A percentile compares a stretch with the other conserved stretches of the same genome.
These are phyloP conservation scores for Butorides virescens DNA, from an alignment of 2,113 vertebrate species.

Conservation along the genomic window DNA sequence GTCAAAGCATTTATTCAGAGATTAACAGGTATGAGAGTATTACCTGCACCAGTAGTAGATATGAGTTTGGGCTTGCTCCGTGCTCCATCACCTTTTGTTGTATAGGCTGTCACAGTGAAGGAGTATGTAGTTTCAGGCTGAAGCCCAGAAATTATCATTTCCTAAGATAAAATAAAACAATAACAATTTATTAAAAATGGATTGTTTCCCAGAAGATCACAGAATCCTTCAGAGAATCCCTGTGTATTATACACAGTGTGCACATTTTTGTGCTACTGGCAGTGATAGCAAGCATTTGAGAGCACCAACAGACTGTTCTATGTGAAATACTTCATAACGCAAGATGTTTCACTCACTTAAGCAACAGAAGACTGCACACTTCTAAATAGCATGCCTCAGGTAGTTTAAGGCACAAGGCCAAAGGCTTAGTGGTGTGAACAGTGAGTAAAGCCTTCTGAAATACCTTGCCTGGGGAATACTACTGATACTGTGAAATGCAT, in stretches of 20 bases:
- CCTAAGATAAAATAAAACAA: constrained; percentile 76
- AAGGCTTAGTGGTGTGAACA: neutral
- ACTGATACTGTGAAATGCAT: neutral
- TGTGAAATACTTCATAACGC: neutral
- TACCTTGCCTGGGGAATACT: neutral
- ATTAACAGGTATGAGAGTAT: neutral
- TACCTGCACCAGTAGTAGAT: constrained; percentile 97
- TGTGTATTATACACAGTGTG: neutral
- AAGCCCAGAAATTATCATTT: constrained; percentile 94
- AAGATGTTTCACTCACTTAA: neutral
- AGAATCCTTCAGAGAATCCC: neutral
- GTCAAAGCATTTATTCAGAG: neutral
- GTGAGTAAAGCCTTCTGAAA: neutral
- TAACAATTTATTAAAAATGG: neutral
- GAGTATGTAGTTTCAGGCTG: constrained; percentile 96
- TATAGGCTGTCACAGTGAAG: constrained; percentile 95
- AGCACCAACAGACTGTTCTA: neutral
- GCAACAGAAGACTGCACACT: neutral
- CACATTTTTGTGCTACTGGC: neutral
- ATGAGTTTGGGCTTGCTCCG: constrained; percentile 95
- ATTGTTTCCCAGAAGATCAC: neutral
- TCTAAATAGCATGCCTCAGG: neutral
- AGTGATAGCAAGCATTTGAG: constrained; percentile 44
- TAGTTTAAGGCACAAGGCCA: neutral
- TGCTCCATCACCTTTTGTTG: constrained; percentile 97